Evolutionary conservation across 1,140 invertebrate genomes (phyloP), one percentile per base, ranked within the genome.

Genomic region (Calosoma granatense): DNA sequence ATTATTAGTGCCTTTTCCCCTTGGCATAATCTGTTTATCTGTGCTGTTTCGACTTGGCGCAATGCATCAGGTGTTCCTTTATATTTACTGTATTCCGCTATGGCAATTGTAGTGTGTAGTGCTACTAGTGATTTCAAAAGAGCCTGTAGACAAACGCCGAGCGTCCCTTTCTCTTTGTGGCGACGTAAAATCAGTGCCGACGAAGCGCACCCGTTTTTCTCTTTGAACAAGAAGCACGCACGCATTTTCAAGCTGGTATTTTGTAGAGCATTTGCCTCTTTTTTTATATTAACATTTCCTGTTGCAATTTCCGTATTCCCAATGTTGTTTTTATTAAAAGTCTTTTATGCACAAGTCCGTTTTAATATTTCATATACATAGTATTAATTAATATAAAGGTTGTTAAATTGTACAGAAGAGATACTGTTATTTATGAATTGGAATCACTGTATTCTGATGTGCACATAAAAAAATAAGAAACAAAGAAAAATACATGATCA

Each of bases 111-210:
- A n/a, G 41, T 17, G 41, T 47, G 41, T 17, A 47, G 41, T 47
- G 9, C 17, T 17, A 47, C 17, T 17, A 17, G 41, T 17, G 41
- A 11, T 47, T 47, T 47, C 6, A 47, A 47, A 47, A 47, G 41
- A 17, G 17, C 41, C 17, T 47, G 17, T 47, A 6, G 41, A 47
- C 9, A 17, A 17, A 17, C n/a, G 26, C 26, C n/a, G 26, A 36
- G 41, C 41, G 41, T 47, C 41, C 41, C 41, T 47, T 47, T 47
- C 41, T 47, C 41, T 47, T 47, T 47, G 41, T 47, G 41, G 41
- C 41, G 41, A 47, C 41, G 41, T 17, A 12, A 47, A 47, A 47
- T 47, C 41, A 47, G 41, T 47, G 41, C 41, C 6, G 17, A 47
- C 41, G 41, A 17, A 47, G 17, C 41, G 41, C 41, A 4, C 41